phyloP scores from a whole-genome alignment of 2,113 vertebrate genomes.

The Egretta garzetta region DNA sequence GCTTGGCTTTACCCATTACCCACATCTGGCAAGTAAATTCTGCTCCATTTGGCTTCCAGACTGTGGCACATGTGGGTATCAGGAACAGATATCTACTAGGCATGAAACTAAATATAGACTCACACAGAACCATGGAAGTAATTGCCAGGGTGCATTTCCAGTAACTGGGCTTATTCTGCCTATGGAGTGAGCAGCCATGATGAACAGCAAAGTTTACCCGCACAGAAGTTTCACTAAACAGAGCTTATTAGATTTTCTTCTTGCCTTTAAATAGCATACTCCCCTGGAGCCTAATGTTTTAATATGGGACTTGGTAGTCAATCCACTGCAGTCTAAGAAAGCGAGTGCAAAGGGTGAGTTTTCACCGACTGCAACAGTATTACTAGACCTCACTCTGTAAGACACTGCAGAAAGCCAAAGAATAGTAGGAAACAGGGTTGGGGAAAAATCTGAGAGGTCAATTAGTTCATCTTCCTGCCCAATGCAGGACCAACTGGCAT shows the following conservation, averaged over 20 bases:
- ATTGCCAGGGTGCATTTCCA: background rate
- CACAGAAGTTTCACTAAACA: background rate
- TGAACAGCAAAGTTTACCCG: background rate
- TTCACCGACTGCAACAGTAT: background rate
- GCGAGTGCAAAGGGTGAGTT: background rate
- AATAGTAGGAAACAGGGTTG: conserved; percentile 56
- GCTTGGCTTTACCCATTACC: conserved; percentile 29
- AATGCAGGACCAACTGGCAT: conserved; percentile 18
- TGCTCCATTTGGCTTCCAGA: background rate
- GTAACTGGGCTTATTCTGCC: background rate
- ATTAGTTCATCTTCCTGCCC: conserved; percentile 67
- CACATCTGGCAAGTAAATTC: conserved; percentile 1
- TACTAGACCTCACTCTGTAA: background rate
- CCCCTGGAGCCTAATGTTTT: background rate
- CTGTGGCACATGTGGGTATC: background rate
- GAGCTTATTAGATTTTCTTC: background rate
- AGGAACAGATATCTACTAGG: background rate
- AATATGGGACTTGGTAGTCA: background rate
- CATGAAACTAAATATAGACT: background rate
- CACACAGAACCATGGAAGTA: background rate
- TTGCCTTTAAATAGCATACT: background rate
- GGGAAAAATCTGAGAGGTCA: conserved; percentile 43
- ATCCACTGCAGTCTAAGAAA: background rate
- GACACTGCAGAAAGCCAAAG: conserved; percentile 24
- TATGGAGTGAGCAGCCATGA: background rate